Conservation (phyloP, 2,113 vertebrate species). For the Turdus rufiventris region DNA sequence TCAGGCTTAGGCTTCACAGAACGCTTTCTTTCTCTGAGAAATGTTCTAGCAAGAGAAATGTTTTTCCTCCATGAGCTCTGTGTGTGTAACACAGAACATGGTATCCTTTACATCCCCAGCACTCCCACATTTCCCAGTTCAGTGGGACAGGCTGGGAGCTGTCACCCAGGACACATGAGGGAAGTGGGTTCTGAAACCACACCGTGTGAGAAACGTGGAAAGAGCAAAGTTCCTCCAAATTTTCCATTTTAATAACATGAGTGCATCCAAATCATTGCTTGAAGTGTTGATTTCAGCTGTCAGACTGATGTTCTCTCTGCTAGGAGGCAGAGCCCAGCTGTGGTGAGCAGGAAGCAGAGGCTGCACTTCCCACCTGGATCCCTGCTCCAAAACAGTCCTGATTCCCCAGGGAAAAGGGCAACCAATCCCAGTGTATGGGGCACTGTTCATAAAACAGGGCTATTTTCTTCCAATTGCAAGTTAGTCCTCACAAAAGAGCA, state of each 20-base stretch:
- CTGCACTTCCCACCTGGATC: background rate
- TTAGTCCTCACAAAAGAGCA: background rate
- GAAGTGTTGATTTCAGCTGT: background rate
- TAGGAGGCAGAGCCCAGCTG: accelerated
- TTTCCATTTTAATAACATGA: background rate
- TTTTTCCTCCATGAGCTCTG: background rate
- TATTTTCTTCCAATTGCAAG: background rate
- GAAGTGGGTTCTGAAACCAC: background rate
- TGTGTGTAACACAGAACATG: background rate
- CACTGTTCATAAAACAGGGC: background rate
- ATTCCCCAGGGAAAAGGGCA: background rate
- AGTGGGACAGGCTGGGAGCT: background rate
- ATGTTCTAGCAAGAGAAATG: constrained; percentile 22
- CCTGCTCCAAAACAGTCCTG: background rate
- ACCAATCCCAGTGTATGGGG: background rate
- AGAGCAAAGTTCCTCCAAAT: background rate
- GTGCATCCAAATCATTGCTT: background rate
- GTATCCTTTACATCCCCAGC: background rate
- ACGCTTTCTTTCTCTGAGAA: background rate
- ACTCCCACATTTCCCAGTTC: background rate
- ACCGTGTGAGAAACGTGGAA: accelerated
- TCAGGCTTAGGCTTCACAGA: background rate
- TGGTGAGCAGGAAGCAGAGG: background rate
- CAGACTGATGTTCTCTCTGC: background rate
- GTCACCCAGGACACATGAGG: background rate